Conservation (phyloP, 1,140 invertebrate species). For the Bombus cullumanus region DNA sequence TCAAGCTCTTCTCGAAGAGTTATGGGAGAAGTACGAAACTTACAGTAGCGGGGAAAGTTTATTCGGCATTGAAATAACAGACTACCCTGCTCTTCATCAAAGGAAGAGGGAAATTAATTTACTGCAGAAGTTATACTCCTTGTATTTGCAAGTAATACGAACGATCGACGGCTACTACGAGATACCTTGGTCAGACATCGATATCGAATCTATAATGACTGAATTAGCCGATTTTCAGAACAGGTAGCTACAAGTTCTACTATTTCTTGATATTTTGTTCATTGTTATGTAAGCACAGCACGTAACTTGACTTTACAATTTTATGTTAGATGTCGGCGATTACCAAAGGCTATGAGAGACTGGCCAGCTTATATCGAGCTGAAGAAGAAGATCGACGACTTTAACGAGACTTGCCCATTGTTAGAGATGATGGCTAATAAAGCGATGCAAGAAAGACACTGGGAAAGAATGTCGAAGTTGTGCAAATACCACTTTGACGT, state of each 20-base stretch:
- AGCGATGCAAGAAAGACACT: conserved; percentile 95
- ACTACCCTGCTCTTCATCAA: conserved; percentile 90
- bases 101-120: conserved; percentile 93
- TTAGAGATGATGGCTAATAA: conserved; percentile 95
- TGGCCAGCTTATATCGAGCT: conserved; percentile 94
- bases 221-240: conserved; percentile 93
- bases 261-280: too few species aligned
- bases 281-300: background rate
- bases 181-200: conserved; percentile 91
- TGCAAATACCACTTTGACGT: conserved; percentile 90
- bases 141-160: conserved; percentile 92
- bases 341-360: conserved; percentile 92
- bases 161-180: conserved; percentile 93
- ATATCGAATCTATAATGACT: conserved; percentile 91
- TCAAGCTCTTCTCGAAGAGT: conserved; percentile 90
- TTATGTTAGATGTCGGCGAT: conserved; percentile 86
- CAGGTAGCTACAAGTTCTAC: conserved; percentile 82
- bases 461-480: conserved; percentile 89
- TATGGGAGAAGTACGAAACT: conserved; percentile 90
- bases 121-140: conserved; percentile 90
- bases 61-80: conserved; percentile 90
- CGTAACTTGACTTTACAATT: background rate
- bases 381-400: conserved; percentile 95
- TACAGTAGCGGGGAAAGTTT: conserved; percentile 91
- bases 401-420: conserved; percentile 93